phyloP scores from a whole-genome alignment of 2,888 invertebrate species.

The Melipona beecheii region DNA sequence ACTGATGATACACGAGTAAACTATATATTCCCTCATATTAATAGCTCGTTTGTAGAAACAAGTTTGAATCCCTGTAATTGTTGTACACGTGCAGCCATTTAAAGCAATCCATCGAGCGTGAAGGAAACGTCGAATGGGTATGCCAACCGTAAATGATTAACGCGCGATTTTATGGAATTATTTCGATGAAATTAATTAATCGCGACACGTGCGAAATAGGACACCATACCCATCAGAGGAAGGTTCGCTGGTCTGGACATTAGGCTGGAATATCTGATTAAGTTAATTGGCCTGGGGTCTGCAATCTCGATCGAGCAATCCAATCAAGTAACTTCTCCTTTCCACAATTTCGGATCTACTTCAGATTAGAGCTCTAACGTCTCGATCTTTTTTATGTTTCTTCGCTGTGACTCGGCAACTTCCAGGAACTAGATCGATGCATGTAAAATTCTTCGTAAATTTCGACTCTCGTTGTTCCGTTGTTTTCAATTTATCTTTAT shows the following conservation, averaged over 20 bases:
- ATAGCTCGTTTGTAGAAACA: too few species aligned
- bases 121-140: too few species aligned
- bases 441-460: too few species aligned
- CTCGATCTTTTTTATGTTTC: background rate
- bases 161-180: background rate
- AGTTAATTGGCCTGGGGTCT: background rate
- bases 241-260: background rate
- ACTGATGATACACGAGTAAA: too few species aligned
- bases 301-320: constrained; percentile 5
- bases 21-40: too few species aligned
- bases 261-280: background rate
- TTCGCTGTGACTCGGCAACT: background rate
- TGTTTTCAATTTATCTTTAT: too few species aligned
- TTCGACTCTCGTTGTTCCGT: too few species aligned
- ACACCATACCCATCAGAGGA: background rate
- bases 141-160: too few species aligned
- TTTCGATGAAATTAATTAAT: background rate
- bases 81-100: too few species aligned
- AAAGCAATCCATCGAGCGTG: too few species aligned
- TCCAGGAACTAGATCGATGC: too few species aligned
- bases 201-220: background rate
- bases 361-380: background rate
- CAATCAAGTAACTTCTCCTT: background rate
- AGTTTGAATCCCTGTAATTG: too few species aligned
- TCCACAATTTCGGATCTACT: background rate